Evolutionary conservation across 2,113 vertebrate species (phyloP).

Genomic region (Catharus bicknelli): DNA sequence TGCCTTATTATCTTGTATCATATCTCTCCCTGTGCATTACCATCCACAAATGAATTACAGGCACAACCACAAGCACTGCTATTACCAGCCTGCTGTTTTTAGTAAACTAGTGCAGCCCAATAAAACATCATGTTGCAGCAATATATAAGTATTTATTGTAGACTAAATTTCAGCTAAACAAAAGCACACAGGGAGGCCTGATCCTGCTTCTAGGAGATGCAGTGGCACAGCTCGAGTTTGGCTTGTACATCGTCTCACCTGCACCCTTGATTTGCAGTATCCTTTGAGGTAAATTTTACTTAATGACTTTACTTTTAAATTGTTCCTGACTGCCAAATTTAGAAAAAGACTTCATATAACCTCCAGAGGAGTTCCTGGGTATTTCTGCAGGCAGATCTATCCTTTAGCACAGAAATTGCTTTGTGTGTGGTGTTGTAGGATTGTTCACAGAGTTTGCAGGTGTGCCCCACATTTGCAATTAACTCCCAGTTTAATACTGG

Average conservation of each 20-base stretch:
- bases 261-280: constrained; percentile 28
- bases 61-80: constrained; percentile 69
- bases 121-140: constrained; percentile 69
- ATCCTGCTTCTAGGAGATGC: neutral
- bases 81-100: constrained; percentile 70
- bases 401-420: constrained; percentile 17
- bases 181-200: constrained; percentile 28
- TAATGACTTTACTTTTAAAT: constrained; percentile 32
- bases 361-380: constrained; percentile 29
- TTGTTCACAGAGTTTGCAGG: constrained; percentile 71
- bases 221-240: neutral
- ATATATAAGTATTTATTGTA: constrained; percentile 68
- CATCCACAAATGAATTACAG: constrained; percentile 68
- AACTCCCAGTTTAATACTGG: constrained; percentile 67
- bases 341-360: neutral
- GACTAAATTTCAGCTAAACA: constrained; percentile 69
- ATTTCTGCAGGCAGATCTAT: constrained; percentile 22
- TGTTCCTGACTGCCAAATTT: neutral
- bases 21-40: constrained; percentile 61
- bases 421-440: constrained; percentile 33
- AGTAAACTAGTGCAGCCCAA: constrained; percentile 70
- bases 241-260: neutral
- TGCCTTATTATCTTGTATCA: constrained; percentile 65
- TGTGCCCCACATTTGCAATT: constrained; percentile 67
- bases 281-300: constrained; percentile 31